A percentile compares a stretch with the other conserved stretches of the same genome.
Evolutionary conservation across 2,888 invertebrate genomes (phyloP).

Genomic region (Nomada ferruginata): DNA sequence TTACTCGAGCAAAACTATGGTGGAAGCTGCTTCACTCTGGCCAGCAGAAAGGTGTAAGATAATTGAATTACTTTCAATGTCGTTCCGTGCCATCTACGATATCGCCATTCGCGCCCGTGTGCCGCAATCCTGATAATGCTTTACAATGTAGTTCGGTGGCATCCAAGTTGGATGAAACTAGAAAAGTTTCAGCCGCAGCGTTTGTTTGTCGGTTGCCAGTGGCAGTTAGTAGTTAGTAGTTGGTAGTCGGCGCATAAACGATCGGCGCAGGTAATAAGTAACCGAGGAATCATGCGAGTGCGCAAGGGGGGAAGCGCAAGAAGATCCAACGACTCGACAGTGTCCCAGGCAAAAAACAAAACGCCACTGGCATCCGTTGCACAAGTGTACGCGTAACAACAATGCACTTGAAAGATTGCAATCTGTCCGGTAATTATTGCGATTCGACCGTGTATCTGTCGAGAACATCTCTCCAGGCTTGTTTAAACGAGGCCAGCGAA

Average conservation of each 20-base stretch:
- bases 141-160: background rate
- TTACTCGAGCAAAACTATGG: slow-evolving; percentile 77
- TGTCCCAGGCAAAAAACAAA: slow-evolving; percentile 9
- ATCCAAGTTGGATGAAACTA: background rate
- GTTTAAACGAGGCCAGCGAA: slow-evolving; percentile 47
- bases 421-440: slow-evolving; percentile 56
- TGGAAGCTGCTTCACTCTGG: slow-evolving; percentile 77
- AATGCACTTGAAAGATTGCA: slow-evolving; percentile 47
- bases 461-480: slow-evolving; percentile 41
- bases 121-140: background rate
- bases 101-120: too few species aligned
- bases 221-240: too few species aligned
- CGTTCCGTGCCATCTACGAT: background rate
- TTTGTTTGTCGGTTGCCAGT: background rate
- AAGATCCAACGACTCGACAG: background rate
- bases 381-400: slow-evolving; percentile 50
- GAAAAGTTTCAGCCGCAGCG: too few species aligned
- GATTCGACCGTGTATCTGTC: slow-evolving; percentile 29
- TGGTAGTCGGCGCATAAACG: too few species aligned
- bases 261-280: too few species aligned
- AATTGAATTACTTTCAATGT: slow-evolving; percentile 14
- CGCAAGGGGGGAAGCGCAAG: too few species aligned
- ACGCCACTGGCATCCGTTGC: slow-evolving; percentile 23
- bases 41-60: slow-evolving; percentile 78
- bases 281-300: background rate